Conservation (phyloP, 2,113 vertebrate species). For the Pteropus alecto region DNA sequence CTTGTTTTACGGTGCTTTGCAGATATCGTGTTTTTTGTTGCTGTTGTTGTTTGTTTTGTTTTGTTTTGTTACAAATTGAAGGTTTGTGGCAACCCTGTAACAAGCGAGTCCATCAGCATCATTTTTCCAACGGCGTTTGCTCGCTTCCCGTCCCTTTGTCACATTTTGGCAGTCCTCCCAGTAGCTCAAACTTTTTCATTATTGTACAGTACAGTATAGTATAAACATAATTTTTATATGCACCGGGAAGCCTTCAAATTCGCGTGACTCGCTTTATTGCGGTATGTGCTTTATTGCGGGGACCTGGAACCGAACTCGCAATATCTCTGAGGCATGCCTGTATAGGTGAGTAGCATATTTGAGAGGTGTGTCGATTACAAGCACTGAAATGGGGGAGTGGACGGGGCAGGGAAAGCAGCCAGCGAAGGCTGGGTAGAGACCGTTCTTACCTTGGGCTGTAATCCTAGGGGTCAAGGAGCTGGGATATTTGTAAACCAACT, state of each 20-base stretch:
- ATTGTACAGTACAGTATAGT: not conserved
- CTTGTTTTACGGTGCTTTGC: no score
- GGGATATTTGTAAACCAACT: not conserved
- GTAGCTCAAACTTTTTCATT: not conserved
- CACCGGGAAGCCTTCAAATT: not conserved
- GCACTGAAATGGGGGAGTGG: not conserved
- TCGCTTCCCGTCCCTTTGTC: not conserved
- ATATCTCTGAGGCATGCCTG: no score
- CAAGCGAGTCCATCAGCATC: no score
- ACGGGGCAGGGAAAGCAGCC: not conserved
- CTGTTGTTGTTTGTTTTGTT: no score
- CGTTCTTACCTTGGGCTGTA: no score
- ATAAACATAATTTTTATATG: not conserved
- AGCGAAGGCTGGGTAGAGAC: not conserved
- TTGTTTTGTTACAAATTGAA: not conserved
- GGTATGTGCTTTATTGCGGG: no score
- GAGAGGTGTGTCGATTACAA: not conserved
- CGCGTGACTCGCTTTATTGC: not conserved
- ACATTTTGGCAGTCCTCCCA: not conserved
- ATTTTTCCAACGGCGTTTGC: no score
- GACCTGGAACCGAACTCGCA: no score
- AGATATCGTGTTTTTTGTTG: not conserved
- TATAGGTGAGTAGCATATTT: fast-evolving
- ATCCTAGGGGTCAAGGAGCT: not conserved
- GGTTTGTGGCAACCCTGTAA: not conserved